Evolutionary conservation across 2,113 vertebrate genomes (phyloP), one percentile per base, ranked within the genome.

Genomic region (Myodes glareolus): DNA sequence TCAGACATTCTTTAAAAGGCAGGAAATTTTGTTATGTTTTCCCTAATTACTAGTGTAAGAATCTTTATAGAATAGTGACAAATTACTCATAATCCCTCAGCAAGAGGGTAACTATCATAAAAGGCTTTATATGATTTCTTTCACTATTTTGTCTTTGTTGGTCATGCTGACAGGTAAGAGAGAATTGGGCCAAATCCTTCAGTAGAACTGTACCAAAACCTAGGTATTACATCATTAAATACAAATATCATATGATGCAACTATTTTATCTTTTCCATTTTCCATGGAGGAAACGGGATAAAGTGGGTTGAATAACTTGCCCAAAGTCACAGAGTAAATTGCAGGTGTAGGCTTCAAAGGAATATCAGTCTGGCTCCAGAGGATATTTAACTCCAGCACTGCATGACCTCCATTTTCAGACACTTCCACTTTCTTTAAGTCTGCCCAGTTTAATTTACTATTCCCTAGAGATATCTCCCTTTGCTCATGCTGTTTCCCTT

Each of bases 231-330:
- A 39, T 93, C 47, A 92, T 88, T 95, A 72, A 90, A 94, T 85
- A 47, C 65, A 81, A 96, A 85, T 52, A 50, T 31, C 1, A 45
- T 85, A 27, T 94, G 91, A 81, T 65, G 9, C n/a, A 92, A 94
- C 84, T 93, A 92, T 91, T 93, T 92, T 80, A 76, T 93, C 90
- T 88, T 94, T 94, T 97, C 50, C 12, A 81, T 73, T 90, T 92
- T 90, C 76, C 47, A 93, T 16, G 70, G 47, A 89, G 65, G 77
- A 95, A 92, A 92, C 55, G n/a, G 31, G 50, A 93, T 52, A 70
- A 97, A 90, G 82, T 5, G 90, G 39, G 47, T 76, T 94, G 80
- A 80, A 50, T 86, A 92, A 94, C 39, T 81, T 94, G 63, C 50
- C 50, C 36, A 68, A 80, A 90, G 78, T 94, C 96, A 87, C 73